Evolutionary conservation across 53 echinoderm and acorn worm genomes (phyloP).

Genomic region (Temnopleurus reevesii): DNA sequence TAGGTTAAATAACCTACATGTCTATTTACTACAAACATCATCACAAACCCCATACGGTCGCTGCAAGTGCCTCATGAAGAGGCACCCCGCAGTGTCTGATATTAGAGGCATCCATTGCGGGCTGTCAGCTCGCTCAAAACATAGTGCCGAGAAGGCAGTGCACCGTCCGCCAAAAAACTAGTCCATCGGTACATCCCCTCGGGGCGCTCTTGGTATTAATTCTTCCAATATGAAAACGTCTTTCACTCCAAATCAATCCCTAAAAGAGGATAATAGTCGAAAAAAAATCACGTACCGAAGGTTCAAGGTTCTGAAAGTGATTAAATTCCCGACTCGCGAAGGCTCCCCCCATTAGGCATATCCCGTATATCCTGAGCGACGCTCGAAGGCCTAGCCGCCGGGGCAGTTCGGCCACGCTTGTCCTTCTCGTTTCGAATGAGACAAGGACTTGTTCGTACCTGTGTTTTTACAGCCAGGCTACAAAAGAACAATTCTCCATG

Average conservation of each 20-base stretch:
- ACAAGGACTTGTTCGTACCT: neutral
- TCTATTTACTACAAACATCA: too few relatives aligned
- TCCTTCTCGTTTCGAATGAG: slow-evolving; percentile 21
- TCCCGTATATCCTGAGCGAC: slow-evolving; percentile 48
- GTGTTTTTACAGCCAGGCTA: slow-evolving; percentile 26
- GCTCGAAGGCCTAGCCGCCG: slow-evolving; percentile 51
- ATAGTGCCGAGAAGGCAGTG: neutral
- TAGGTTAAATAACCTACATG: neutral
- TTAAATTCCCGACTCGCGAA: slow-evolving; percentile 28
- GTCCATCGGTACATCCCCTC: neutral
- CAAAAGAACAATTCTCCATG: slow-evolving; percentile 16
- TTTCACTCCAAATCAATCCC: slow-evolving; percentile 22
- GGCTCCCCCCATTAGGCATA: slow-evolving; percentile 6
- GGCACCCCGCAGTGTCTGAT: neutral
- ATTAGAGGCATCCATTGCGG: neutral
- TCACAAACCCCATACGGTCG: too few relatives aligned
- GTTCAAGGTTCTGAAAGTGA: slow-evolving; percentile 45
- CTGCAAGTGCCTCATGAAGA: neutral
- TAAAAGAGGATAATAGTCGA: slow-evolving; percentile 33
- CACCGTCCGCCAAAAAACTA: neutral
- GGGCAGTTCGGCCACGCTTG: slow-evolving; percentile 45
- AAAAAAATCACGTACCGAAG: slow-evolving; percentile 28
- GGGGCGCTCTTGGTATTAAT: slow-evolving; percentile 37
- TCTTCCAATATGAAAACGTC: slow-evolving; percentile 32
- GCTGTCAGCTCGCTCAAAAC: neutral